These are phyloP conservation scores for Desoria tigrina DNA, from an alignment of 2,888 invertebrate species.

Conservation along the genomic window DNA sequence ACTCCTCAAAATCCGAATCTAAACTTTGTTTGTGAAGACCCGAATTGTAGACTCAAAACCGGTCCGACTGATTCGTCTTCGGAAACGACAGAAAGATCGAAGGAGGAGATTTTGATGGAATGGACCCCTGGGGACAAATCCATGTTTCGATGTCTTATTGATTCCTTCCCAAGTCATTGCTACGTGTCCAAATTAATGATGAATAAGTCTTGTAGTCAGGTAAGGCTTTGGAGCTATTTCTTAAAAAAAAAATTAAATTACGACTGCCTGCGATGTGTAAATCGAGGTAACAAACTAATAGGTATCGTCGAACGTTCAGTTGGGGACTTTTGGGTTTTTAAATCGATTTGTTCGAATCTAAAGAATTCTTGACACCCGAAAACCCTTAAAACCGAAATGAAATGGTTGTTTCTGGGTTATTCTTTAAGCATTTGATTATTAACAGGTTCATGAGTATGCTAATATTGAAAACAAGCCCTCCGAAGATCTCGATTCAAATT, in stretches of 20 bases:
- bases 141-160: conserved; percentile 34
- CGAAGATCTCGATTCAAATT: conserved; percentile 5
- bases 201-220: conserved; percentile 42
- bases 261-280: too few relatives aligned
- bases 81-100: background rate
- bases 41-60: conserved; percentile 35
- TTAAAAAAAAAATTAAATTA: too few relatives aligned
- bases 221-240: conserved; percentile 13
- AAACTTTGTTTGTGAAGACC: conserved; percentile 36
- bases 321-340: too few relatives aligned
- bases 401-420: too few relatives aligned
- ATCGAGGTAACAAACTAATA: too few relatives aligned
- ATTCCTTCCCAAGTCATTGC: conserved; percentile 42
- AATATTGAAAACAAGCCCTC: conserved; percentile 30
- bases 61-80: background rate
- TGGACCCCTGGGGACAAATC: conserved; percentile 41
- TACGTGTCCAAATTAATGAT: conserved; percentile 41
- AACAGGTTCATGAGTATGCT: conserved; percentile 35
- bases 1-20: background rate
- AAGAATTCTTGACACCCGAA: too few relatives aligned
- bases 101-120: conserved; percentile 26
- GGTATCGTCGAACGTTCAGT: too few relatives aligned
- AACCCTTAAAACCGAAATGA: too few relatives aligned
- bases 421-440: conserved; percentile 7
- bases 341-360: too few relatives aligned